Percentiles rank a stretch among this genome's conserved stretches.
These are phyloP conservation scores for Scaptomyza montana DNA, from an alignment of 1,140 invertebrate genomes.

Conservation along the genomic window DNA sequence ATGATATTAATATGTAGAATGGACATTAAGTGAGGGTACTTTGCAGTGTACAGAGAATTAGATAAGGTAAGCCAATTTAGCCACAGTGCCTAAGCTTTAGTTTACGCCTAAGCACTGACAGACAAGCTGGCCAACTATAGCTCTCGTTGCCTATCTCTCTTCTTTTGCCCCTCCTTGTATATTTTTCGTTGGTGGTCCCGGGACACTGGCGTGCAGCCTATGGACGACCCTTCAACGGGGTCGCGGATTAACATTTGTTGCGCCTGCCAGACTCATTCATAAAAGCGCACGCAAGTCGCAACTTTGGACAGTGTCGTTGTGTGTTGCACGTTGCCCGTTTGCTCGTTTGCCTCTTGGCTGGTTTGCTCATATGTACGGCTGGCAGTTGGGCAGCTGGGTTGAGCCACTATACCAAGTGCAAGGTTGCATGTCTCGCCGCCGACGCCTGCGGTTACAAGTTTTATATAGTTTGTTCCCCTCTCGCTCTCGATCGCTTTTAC, in stretches of 20 bases:
- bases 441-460: conserved; percentile 55
- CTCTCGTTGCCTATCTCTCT: not conserved
- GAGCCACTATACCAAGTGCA: conserved; percentile 56
- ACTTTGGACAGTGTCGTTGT: conserved; percentile 21
- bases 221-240: conserved; percentile 65
- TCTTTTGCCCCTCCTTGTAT: not conserved
- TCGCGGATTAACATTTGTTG: conserved; percentile 76
- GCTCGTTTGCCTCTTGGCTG: no score
- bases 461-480: conserved; percentile 16
- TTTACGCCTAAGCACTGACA: conserved; percentile 58
- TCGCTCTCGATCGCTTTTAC: not conserved
- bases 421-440: conserved; percentile 59
- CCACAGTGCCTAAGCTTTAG: conserved; percentile 52
- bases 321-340: no score
- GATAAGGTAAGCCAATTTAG: conserved; percentile 5
- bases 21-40: not conserved
- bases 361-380: not conserved
- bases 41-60: not conserved
- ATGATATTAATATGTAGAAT: no score
- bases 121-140: conserved; percentile 2
- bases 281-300: conserved; percentile 70
- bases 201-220: conserved; percentile 12
- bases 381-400: not conserved
- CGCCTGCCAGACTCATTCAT: conserved; percentile 65
- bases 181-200: conserved; percentile 17